Base-by-base conservation (phyloP, 2,113 vertebrate species). In the Lethenteron camtschaticum region DNA sequence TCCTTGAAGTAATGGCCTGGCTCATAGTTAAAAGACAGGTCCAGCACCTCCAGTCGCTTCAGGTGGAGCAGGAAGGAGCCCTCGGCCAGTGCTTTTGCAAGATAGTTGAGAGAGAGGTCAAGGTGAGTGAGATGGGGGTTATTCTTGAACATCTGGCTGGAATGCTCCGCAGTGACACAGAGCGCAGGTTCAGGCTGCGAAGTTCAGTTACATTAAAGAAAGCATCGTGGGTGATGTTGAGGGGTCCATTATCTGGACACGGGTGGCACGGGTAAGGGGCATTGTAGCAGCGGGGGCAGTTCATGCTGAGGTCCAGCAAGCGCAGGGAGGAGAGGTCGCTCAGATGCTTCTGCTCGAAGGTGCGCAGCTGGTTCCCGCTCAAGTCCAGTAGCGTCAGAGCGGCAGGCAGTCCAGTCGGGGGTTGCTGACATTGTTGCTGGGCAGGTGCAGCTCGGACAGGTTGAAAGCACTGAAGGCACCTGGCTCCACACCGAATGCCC, bases 1-100 rank as follows among this genome's bases (percentile, higher is more conserved):
- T 56, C 78, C 20, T 80, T 69, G 66, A 77, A 81, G 73, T 97
- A 97, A 70, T 74, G 71, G 74, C 86, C 82, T 60, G 86, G 56
- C 70, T 88, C 82, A 71, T 84, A 97, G 74, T 97, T 97, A 74
- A 96, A 97, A 11, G 92, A 97, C 41, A 96, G 76, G 74, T 96
- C 92, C 57, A 97, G 74, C 2, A 81, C 81, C 57, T 83, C 74
- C 9, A 97, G 82, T 13, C 77, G 85, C 9, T 80, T 79, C 55
- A 96, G 73, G n/a, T 16, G 72, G 5, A 3, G 9, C 56, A 94
- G 79, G 78, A 97, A 96, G 8, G 55, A 2, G 13, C 85, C 82
- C 8, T 73, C 60, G 68, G 76, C 80, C 57, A 97, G 86, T 71
- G 85, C 85, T 60, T 68, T 80, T 9, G 84, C 76, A 57, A 97